Percentiles rank a stretch among this genome's conserved stretches.
Evolutionary conservation across 2,888 invertebrate species (phyloP).

Genomic region (Nymphalis c-album): DNA sequence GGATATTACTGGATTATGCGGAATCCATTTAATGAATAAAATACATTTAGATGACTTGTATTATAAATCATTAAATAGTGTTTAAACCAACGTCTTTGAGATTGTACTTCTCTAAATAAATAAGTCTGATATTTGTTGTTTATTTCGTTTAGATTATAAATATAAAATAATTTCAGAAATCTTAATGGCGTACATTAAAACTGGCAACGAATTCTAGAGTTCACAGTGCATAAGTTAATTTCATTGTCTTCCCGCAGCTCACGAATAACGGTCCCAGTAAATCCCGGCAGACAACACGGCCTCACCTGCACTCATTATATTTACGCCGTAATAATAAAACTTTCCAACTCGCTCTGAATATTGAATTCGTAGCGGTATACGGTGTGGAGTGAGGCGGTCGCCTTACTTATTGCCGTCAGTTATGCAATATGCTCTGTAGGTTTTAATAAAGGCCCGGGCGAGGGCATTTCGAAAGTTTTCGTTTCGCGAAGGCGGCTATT

Average conservation of each 20-base stretch:
- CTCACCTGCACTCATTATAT: conserved; percentile 81
- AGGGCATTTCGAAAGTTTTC: conserved; percentile 76
- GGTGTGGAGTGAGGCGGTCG: conserved; percentile 65
- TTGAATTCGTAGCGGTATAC: conserved; percentile 68
- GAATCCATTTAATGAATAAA: too few species aligned
- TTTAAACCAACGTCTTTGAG: too few species aligned
- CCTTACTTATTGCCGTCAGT: conserved; percentile 79
- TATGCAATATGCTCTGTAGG: conserved; percentile 73
- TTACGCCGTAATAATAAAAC: conserved; percentile 81
- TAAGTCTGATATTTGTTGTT: too few species aligned
- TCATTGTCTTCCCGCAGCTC: conserved; percentile 57
- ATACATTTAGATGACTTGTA: too few species aligned
- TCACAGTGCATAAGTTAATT: conserved; percentile 63
- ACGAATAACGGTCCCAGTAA: conserved; percentile 64
- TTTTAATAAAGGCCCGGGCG: conserved; percentile 77
- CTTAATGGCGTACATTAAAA: conserved; percentile 50
- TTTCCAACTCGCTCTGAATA: conserved; percentile 77
- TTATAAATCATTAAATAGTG: too few species aligned
- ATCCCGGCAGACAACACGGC: conserved; percentile 73
- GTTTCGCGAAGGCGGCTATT: conserved; percentile 73
- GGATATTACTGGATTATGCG: too few species aligned
- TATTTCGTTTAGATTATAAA: neutral
- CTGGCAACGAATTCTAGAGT: conserved; percentile 60
- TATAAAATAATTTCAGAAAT: conserved; percentile 24
- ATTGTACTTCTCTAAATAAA: too few species aligned